Conservation (phyloP, 1,140 invertebrate genomes). For the Stenopsyche tienmushanensis region DNA sequence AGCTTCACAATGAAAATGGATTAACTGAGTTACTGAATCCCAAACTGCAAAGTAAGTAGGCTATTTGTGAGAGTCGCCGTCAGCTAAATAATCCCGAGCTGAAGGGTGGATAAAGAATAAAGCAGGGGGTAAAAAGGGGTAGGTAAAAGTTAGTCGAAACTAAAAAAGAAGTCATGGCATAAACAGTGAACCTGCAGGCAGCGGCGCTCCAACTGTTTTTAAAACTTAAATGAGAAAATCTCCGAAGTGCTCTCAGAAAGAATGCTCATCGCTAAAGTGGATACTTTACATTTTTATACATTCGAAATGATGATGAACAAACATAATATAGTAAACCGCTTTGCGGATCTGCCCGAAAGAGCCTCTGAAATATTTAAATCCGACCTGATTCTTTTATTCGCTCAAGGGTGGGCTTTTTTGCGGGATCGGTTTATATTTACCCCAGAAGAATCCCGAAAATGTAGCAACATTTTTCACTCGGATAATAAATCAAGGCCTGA, state of each 20-base stretch:
- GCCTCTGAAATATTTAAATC: background rate
- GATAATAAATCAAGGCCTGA: background rate
- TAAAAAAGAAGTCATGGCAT: background rate
- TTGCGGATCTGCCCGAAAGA: background rate
- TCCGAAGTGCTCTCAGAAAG: background rate
- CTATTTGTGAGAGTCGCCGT: background rate
- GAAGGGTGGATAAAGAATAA: background rate
- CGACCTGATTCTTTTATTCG: background rate
- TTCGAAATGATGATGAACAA: background rate
- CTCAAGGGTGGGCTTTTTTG: too few relatives aligned
- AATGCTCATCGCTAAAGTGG: background rate
- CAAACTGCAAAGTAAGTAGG: background rate
- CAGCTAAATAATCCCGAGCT: background rate
- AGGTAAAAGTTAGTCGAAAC: too few relatives aligned
- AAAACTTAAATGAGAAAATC: too few relatives aligned
- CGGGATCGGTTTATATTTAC: too few relatives aligned
- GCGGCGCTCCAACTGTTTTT: too few relatives aligned
- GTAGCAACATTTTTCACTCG: too few relatives aligned
- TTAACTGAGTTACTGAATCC: conserved; percentile 1
- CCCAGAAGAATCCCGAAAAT: too few relatives aligned
- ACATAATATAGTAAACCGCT: background rate
- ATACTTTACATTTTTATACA: background rate
- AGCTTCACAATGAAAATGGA: conserved; percentile 3
- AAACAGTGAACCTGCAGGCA: too few relatives aligned
- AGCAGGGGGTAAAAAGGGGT: too few relatives aligned